Evolutionary conservation across 2,113 vertebrate genomes (phyloP), one percentile per base, ranked within the genome.

Genomic region (Phoenicopterus ruber): DNA sequence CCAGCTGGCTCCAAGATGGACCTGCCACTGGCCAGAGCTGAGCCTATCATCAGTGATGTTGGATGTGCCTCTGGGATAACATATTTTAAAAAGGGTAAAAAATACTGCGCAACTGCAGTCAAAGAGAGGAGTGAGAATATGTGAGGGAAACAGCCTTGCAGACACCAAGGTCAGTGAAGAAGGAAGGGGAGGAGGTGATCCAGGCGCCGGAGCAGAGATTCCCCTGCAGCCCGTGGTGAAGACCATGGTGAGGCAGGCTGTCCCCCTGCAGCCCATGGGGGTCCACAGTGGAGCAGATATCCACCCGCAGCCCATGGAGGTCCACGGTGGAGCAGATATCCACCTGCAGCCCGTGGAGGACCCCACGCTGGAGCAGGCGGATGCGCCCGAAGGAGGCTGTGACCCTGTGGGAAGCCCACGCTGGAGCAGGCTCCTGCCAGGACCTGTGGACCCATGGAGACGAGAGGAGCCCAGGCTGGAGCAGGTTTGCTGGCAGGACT

Each of bases 341-440:
- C 42, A 42, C 42, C 42, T 14, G 42, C 42, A 42, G n/a, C 42
- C 42, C 11, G 42, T 12, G 40, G 29, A 70, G 63, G 32, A 40
- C 17, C 8, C 55, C 18, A 4, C 0, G 0, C n/a, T 0, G 1
- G 47, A 86, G 61, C 50, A 79, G 28, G 38, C 3, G 34, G 5
- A 22, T 44, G 17, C 12, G 17, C 12, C 49, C 5, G 1, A 18
- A 79, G 74, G 34, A 77, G 40, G 14, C 52, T 79, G 77, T 50
- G 67, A 44, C 19, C 34, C 34, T 0, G 0, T 61, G 34, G 13
- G 32, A 32, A 76, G 32, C 17, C 58, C 6, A 2, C 3, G 6
- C 47, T 42, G 38, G 47, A 94, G 47, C 42, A n/a, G 25, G 17
- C 8, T 63, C 8, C 28, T 66, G 31, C 5, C 49, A 76, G 50